Evolutionary conservation across 2,113 vertebrate species (phyloP), one percentile per base, ranked within the genome.

Genomic region (Trematomus loennbergii): DNA sequence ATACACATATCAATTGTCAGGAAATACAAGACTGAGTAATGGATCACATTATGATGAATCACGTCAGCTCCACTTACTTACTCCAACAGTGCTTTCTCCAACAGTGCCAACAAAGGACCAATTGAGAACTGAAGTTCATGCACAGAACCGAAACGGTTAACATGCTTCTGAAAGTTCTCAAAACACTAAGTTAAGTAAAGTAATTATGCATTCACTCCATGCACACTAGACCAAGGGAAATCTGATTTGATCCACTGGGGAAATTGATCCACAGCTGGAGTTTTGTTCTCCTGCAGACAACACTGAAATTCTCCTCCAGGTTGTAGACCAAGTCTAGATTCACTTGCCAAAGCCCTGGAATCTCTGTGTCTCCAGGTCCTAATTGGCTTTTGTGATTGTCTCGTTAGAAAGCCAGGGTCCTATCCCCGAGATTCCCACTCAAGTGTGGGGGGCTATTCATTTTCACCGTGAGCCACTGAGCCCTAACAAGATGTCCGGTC

Each of bases 321-420:
- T 90, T 91, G 82, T 83, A 86, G 86, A 81, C 85, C 53, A 6
- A 40, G 5, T 40, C 86, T 87, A 85, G 88, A 93, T 93, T 90
- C 84, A 89, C 92, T 89, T 85, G 50, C 85, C 78, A 87, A 85
- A 92, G 86, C 73, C 74, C 59, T 73, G 79, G 82, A 92, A 93
- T 92, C 85, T 82, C 85, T 92, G 78, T 91, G 88, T 91, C 90
- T 91, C 88, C 78, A 85, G 61, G 79, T 84, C 90, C 88, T 95
- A 94, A 95, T 95, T 95, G 94, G 94, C 93, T 94, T 92, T 93
- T 91, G 92, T 94, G 92, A 95, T 94, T 95, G 92, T 92, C 91
- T 93, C 92, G 88, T 95, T 93, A 92, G 92, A 89, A 88, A 91
- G 83, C 89, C 63, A 64, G 72, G 74, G 88, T 81, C 80, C 88